A percentile compares a stretch with the other conserved stretches of the same genome.
phyloP scores from a whole-genome alignment of 2,113 vertebrate genomes.

The Misgurnus anguillicaudatus region DNA sequence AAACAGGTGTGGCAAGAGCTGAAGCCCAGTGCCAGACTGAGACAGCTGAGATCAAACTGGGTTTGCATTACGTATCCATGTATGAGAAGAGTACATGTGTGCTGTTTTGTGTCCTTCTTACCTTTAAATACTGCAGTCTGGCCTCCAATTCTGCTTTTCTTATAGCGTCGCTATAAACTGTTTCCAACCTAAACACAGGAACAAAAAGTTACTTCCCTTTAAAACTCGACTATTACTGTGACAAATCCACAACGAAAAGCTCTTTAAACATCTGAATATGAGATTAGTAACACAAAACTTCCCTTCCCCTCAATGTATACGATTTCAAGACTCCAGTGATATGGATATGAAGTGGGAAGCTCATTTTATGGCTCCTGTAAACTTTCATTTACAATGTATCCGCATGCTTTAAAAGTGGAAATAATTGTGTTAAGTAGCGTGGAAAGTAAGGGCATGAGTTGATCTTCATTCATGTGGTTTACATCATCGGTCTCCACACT shows the following conservation, averaged over 20 bases:
- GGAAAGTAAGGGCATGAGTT: conserved; percentile 30
- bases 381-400: conserved; percentile 39
- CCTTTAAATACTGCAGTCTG: conserved; percentile 93
- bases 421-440: conserved; percentile 49
- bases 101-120: conserved; percentile 52
- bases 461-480: conserved; percentile 56
- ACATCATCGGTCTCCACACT: conserved; percentile 16
- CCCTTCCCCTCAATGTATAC: conserved; percentile 40
- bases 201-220: conserved; percentile 9
- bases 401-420: conserved; percentile 34
- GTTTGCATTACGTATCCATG: not conserved
- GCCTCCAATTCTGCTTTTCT: conserved; percentile 90
- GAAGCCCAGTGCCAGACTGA: not conserved
- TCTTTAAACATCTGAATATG: conserved; percentile 51
- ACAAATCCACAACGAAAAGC: not conserved
- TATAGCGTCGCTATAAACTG: conserved; percentile 86
- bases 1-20: conserved; percentile 18
- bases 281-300: conserved; percentile 49
- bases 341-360: conserved; percentile 22
- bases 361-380: conserved; percentile 42
- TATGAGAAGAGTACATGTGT: not conserved
- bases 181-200: conserved; percentile 81
- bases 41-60: conserved; percentile 14
- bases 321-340: conserved; percentile 54
- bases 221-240: too few species aligned